A percentile compares a stretch with the other conserved stretches of the same genome.
Conservation (phyloP, 92 coral and sea anemone species). For the Phenganax subtilis region DNA sequence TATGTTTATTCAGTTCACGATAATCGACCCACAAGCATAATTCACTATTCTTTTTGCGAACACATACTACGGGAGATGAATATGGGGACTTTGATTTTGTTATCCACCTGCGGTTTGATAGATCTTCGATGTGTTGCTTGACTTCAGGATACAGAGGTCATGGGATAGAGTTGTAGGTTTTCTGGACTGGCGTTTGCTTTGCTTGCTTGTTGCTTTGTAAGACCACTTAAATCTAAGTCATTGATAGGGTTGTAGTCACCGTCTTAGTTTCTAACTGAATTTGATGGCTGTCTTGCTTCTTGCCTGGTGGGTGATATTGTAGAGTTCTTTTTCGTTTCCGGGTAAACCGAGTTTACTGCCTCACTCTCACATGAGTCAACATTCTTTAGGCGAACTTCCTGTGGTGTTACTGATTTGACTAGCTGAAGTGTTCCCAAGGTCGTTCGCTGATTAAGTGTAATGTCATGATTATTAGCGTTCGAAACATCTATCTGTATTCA, state of each 20-base stretch:
- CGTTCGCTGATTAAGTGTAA: conserved; percentile 22
- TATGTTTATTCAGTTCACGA: conserved; percentile 3
- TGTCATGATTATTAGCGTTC: conserved; percentile 22
- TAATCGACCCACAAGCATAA: conserved; percentile 30
- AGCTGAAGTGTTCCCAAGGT: conserved; percentile 22
- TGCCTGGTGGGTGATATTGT: conserved; percentile 4
- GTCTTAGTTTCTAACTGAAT: neutral
- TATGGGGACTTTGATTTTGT: conserved; percentile 15
- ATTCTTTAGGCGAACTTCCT: conserved; percentile 18
- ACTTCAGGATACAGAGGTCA: conserved; percentile 16
- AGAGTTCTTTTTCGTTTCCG: neutral
- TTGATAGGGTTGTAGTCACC: conserved; percentile 15
- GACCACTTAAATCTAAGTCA: conserved; percentile 13
- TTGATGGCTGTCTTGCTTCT: neutral
- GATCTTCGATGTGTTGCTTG: conserved; percentile 26
- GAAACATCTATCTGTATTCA: conserved; percentile 30
- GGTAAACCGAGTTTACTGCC: conserved; percentile 8
- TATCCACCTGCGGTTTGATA: conserved; percentile 23
- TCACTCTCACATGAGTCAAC: neutral
- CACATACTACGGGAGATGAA: conserved; percentile 33
- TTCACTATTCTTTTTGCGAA: conserved; percentile 28
- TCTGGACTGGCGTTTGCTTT: conserved; percentile 42
- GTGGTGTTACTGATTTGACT: conserved; percentile 25
- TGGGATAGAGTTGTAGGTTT: conserved; percentile 31
- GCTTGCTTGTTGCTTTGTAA: conserved; percentile 19